Base-by-base conservation (phyloP, 2,888 invertebrate genomes). In the Agonopterix alstromeriana region DNA sequence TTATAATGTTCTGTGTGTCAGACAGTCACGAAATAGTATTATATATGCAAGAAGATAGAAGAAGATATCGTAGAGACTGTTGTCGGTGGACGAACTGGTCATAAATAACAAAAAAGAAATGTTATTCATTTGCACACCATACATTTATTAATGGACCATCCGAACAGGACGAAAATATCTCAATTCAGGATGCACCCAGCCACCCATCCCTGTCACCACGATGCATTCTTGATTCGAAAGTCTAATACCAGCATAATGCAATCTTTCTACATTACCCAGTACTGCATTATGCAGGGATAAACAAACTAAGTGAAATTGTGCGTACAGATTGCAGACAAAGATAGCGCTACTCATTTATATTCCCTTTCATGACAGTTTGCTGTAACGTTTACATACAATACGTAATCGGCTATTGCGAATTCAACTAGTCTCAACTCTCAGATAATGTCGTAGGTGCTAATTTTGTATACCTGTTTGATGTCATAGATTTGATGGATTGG, bases 321-420 rank as follows among this genome's bases (percentile, higher is more conserved):
- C 47, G 42, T 46, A 36, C 36, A 43, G 47, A 48, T 48, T 17
- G 8, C 4, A 27, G 38, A 10, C 47, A 10, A 10, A n/a, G 47
- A 48, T 48, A 48, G 7, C 17, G 36, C 10, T 43, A 48, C 38
- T 48, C 43, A 48, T 48, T 48, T 43, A 48, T 43, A 48, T 43
- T 48, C 47, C 38, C 12, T 10, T 43, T 43, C 47, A 43, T 41
- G 43, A 43, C 43, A 38, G 36, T 43, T 38, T 14, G 43, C 36
- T 43, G 38, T 41, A 35, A 12, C 10, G 17, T 48, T 48, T 43
- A 48, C 47, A 48, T 43, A 48, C 47, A 48, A 48, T 48, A 9
- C 47, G 47, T 48, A 43, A 48, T 47, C 47, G 35, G 36, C 8
- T 47, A 36, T 46, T 46, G 40, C 41, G 17, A 41, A 38, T 35